Evolutionary conservation across 2,888 invertebrate species (phyloP), one percentile per base, ranked within the genome.

Genomic region (Drosophila robusta): DNA sequence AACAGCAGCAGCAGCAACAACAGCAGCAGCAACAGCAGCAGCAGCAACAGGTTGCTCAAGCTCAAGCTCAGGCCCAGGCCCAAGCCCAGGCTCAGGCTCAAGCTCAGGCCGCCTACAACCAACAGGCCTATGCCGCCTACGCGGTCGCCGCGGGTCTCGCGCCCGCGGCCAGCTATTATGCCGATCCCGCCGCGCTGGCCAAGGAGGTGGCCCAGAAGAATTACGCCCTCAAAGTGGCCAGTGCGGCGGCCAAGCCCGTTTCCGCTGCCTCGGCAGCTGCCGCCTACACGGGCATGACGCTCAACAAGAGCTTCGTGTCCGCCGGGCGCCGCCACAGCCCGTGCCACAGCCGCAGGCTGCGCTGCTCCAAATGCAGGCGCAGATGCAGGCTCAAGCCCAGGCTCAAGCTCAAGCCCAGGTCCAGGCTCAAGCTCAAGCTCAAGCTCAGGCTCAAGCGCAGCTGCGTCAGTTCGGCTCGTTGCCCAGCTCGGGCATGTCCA

Each of bases 151-250:
- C 73, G 14, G 89, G 75, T 92, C 93, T 78, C 56, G 79, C 62
- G 0, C 70, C 80, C 0, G 66, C 70, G 0, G 45, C 66, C 22
- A 22, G 70, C 24, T 86, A 86, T 60, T 79, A 79, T 14, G 51
- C 83, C 64, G 95, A 95, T 91, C 94, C 95, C 26, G 95, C 94
- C 52, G 93, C 95, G 45, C 92, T 96, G 74, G 96, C 96, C 87
- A 96, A 96, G 90, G 96, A 96, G 89, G 95, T 96, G 72, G 96
- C 96, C 39, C 96, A 96, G 91, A 96, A 96, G 93, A 96, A 95
- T 91, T 96, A 96, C 91, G 95, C 96, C 38, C 93, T 96, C 49
- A 95, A 95, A 89, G 91, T 94, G 74, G 95, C 94, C 8, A 74
- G 57, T 64, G 85, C 83, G 0, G 76, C 69, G 4, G 58, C 8